phyloP scores from a whole-genome alignment of 2,113 vertebrate species.

The Chrysochloris asiatica region DNA sequence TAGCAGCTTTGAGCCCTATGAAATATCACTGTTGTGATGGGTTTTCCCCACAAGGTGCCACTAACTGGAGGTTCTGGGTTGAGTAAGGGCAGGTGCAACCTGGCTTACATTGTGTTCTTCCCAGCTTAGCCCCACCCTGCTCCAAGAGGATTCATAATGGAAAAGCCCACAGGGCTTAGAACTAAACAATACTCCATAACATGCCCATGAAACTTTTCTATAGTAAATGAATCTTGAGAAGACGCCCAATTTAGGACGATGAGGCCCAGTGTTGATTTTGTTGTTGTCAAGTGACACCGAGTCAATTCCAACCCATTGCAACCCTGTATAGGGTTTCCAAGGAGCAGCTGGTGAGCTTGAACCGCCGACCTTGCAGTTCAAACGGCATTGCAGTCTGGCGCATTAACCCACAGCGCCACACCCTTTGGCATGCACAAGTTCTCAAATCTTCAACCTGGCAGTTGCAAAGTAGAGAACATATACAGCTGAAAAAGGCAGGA shows the following conservation, averaged over 20 bases:
- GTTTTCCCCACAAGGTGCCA: neutral
- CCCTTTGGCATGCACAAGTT: neutral
- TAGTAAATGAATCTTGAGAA: neutral
- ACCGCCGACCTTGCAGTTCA: no score
- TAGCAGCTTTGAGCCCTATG: neutral
- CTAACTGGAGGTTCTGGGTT: neutral
- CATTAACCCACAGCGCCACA: no score
- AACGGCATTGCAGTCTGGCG: no score
- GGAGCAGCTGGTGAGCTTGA: no score
- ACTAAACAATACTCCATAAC: neutral
- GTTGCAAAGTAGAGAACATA: neutral
- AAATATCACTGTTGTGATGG: neutral
- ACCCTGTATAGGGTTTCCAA: no score
- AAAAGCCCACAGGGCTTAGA: slow-evolving; percentile 24
- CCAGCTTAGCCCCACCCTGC: slow-evolving; percentile 37
- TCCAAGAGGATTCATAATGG: slow-evolving; percentile 49
- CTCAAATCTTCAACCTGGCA: neutral
- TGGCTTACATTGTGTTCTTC: neutral
- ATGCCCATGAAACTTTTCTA: slow-evolving; percentile 7
- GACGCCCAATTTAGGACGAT: neutral
- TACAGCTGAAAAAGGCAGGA: neutral
- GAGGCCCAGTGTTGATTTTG: neutral
- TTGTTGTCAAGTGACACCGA: no score
- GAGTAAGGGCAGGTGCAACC: neutral
- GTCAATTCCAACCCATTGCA: no score